Conservation (phyloP, 2,888 invertebrate species). For the Philaethria dido region DNA sequence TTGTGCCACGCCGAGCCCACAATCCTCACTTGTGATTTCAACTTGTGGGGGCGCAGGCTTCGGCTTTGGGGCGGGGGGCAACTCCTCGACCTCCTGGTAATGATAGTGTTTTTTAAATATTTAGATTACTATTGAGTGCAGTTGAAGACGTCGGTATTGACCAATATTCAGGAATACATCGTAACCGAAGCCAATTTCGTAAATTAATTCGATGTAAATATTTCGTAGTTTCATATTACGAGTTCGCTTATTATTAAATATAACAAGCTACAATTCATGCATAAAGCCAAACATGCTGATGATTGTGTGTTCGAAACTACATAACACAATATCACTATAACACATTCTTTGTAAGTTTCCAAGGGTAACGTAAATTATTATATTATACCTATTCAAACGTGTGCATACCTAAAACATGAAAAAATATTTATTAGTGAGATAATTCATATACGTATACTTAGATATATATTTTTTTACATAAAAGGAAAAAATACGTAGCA, state of each 20-base stretch:
- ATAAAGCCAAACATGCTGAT: conserved; percentile 41
- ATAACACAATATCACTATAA: background rate
- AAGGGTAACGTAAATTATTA: background rate
- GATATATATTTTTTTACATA: background rate
- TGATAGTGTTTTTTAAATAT: background rate
- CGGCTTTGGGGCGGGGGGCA: conserved; percentile 52
- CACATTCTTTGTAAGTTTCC: background rate
- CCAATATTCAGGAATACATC: background rate
- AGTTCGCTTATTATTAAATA: conserved; percentile 7
- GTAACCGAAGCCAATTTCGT: background rate
- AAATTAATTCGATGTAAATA: background rate
- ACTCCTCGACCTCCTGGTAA: conserved; percentile 50
- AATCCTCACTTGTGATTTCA: conserved; percentile 78
- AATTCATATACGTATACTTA: background rate
- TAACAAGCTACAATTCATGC: conserved; percentile 34
- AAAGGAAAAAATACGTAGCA: background rate
- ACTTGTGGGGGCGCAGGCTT: conserved; percentile 63
- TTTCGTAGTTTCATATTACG: conserved; percentile 1
- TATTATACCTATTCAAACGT: background rate
- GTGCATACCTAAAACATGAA: background rate
- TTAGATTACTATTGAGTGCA: background rate
- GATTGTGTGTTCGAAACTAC: conserved; percentile 24
- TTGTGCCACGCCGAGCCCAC: conserved; percentile 92
- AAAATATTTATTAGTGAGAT: background rate
- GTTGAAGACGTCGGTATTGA: background rate